Conservation (phyloP, 1,140 invertebrate species). For the Anthonomus grandis region DNA sequence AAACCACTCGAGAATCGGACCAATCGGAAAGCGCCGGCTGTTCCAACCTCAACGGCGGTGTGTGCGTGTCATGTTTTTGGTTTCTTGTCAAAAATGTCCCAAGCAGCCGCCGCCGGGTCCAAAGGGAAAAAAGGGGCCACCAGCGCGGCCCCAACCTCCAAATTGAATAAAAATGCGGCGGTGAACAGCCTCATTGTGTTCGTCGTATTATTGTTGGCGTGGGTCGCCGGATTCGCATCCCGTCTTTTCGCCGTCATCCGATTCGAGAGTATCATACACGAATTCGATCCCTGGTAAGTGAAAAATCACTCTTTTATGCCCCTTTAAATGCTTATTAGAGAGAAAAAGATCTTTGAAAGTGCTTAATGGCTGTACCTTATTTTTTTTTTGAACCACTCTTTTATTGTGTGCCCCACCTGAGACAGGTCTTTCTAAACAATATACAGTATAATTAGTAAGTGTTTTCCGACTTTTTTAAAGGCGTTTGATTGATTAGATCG, state of each 20-base stretch:
- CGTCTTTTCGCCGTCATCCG: constrained; percentile 98
- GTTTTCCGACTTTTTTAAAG: too few species aligned
- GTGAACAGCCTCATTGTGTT: constrained; percentile 83
- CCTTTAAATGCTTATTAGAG: too few species aligned
- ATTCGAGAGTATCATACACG: constrained; percentile 99
- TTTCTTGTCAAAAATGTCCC: constrained; percentile 43
- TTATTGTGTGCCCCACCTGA: too few species aligned
- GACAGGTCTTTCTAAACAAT: too few species aligned
- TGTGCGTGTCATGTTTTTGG: constrained; percentile 44
- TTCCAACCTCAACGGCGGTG: constrained; percentile 36
- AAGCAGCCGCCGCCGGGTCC: constrained; percentile 44
- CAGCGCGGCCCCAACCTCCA: too few species aligned
- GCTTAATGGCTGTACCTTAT: too few species aligned
- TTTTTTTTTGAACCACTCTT: too few species aligned
- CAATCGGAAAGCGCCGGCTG: constrained; percentile 25
- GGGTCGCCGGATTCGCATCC: constrained; percentile 96
- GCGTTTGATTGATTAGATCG: too few species aligned
- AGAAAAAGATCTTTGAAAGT: too few species aligned
- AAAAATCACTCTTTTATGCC: too few species aligned
- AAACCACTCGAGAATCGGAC: neutral
- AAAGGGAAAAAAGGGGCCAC: constrained; percentile 48
- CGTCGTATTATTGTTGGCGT: constrained; percentile 88
- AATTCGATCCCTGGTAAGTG: constrained; percentile 97
- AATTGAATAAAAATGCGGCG: constrained; percentile 60
- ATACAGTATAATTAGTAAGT: too few species aligned